phyloP scores from a whole-genome alignment of 2,797 vertebrate species.

The Leptodactylus fallax region DNA sequence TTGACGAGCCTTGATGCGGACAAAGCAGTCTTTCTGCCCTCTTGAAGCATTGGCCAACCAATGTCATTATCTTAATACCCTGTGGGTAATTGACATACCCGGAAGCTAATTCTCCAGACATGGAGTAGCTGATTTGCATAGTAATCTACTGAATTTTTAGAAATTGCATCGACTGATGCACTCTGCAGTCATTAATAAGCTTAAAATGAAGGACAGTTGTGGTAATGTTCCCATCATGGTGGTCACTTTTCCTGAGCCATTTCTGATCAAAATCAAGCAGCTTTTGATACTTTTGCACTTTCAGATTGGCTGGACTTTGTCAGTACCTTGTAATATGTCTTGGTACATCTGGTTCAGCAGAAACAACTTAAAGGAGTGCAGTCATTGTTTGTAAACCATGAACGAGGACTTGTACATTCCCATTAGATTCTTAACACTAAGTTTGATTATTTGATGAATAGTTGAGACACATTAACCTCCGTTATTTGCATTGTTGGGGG shows the following conservation, averaged over 20 bases:
- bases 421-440: neutral
- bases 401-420: slow-evolving; percentile 30
- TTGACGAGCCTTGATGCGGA: neutral
- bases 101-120: neutral
- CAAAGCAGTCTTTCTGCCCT: neutral
- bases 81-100: neutral
- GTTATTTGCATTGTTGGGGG: neutral
- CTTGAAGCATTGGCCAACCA: neutral
- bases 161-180: neutral
- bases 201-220: neutral
- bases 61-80: neutral
- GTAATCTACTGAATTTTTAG: slow-evolving; percentile 56
- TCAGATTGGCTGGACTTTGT: neutral
- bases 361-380: neutral
- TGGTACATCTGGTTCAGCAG: neutral
- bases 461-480: neutral
- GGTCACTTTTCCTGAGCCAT: neutral
- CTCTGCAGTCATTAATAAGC: neutral
- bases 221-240: neutral
- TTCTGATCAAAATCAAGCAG: neutral
- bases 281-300: neutral
- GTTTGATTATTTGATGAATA: neutral
- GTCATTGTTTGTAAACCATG: neutral
- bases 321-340: neutral
- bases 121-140: slow-evolving; percentile 32